phyloP scores from a whole-genome alignment of 2,888 invertebrate species.

The Panzeria rudis region DNA sequence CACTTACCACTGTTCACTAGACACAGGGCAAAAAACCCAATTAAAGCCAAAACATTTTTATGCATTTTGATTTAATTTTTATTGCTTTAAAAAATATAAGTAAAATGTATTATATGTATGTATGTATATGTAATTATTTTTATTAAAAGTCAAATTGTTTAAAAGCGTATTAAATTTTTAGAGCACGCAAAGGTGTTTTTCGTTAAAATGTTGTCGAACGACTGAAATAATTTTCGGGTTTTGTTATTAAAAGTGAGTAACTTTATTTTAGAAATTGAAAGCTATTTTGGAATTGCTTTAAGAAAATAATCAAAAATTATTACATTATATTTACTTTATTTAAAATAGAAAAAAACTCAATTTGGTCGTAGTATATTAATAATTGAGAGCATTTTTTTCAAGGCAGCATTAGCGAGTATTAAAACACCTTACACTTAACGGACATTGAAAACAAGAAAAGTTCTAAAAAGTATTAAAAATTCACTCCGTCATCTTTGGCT shows the following conservation, averaged over 20 bases:
- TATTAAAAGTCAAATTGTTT: neutral
- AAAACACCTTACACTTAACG: neutral
- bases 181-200: slow-evolving; percentile 39
- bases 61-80: slow-evolving; percentile 75
- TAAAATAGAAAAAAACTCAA: slow-evolving; percentile 20
- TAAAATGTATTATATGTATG: neutral
- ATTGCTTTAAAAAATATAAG: slow-evolving; percentile 4
- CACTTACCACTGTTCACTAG: slow-evolving; percentile 80
- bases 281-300: slow-evolving; percentile 48
- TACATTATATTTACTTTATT: slow-evolving; percentile 1
- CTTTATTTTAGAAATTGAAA: slow-evolving; percentile 64
- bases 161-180: slow-evolving; percentile 16
- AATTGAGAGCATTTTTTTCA: slow-evolving; percentile 10
- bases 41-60: slow-evolving; percentile 77
- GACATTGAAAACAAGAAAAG: neutral
- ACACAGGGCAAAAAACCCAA: slow-evolving; percentile 78
- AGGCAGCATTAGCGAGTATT: neutral
- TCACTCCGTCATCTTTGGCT: too few relatives aligned
- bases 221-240: slow-evolving; percentile 57
- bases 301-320: slow-evolving; percentile 15
- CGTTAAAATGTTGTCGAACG: slow-evolving; percentile 52
- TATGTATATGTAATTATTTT: neutral
- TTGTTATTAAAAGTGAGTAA: slow-evolving; percentile 40
- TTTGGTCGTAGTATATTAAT: neutral
- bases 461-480: neutral